Evolutionary conservation across 2,113 vertebrate species (phyloP).

Genomic region (Catharus minimus): DNA sequence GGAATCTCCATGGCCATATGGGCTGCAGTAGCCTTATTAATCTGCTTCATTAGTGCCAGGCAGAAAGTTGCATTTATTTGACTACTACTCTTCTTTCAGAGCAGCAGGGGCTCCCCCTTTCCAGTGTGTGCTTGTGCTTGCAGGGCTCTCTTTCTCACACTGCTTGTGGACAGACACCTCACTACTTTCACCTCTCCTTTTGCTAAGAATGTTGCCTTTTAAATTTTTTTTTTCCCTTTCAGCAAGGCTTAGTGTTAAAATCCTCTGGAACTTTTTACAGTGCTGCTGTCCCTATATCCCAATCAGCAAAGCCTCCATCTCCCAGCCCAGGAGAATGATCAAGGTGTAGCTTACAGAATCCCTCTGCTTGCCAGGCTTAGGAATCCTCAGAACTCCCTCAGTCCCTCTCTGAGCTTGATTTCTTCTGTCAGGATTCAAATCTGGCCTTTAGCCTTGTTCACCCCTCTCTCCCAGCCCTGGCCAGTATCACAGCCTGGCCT

Average conservation of each 20-base stretch:
- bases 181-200: constrained; percentile 34
- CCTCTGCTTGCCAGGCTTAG: background rate
- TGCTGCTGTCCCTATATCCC: constrained; percentile 32
- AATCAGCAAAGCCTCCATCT: background rate
- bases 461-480: background rate
- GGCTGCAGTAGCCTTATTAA: constrained; percentile 19
- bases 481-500: background rate
- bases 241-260: constrained; percentile 33
- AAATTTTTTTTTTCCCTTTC: background rate
- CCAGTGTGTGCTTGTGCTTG: background rate
- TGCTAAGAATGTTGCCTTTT: constrained; percentile 7
- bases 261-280: constrained; percentile 4
- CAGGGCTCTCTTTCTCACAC: background rate
- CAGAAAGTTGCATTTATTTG: constrained; percentile 37
- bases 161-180: background rate
- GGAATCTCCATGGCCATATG: background rate
- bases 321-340: background rate
- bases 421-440: constrained; percentile 34
- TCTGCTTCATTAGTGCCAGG: constrained; percentile 20
- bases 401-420: background rate
- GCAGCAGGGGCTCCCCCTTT: background rate
- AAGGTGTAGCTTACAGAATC: background rate
- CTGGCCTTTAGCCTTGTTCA: constrained; percentile 22
- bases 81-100: background rate
- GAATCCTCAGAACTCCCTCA: constrained; percentile 17